phyloP scores from a whole-genome alignment of 1,140 invertebrate species.

The Drosophila cardini region DNA sequence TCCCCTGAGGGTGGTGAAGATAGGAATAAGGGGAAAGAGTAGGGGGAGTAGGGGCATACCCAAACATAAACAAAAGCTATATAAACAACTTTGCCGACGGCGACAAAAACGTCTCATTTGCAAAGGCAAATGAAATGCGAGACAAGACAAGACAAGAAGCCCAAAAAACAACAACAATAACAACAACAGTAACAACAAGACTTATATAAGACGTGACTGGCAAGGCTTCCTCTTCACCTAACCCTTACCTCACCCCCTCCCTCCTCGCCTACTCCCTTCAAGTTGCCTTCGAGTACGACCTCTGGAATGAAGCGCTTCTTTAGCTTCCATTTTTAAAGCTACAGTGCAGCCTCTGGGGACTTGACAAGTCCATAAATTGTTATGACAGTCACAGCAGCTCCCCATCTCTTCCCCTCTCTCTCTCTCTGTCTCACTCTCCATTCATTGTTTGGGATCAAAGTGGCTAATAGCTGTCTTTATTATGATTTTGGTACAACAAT shows the following conservation, averaged over 20 bases:
- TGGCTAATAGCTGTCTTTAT: constrained; percentile 16
- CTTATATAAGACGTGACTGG: constrained; percentile 62
- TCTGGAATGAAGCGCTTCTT: constrained; percentile 34
- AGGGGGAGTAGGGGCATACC: background rate
- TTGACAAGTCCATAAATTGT: constrained; percentile 68
- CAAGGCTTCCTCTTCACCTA: constrained; percentile 56
- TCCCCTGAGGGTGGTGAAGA: background rate
- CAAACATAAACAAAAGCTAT: constrained; percentile 50
- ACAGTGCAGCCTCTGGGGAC: constrained; percentile 21
- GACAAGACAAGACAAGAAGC: constrained; percentile 39
- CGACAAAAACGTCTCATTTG: constrained; percentile 47
- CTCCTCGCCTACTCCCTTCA: background rate
- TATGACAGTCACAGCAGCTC: constrained; percentile 59
- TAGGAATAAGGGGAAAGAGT: too few species aligned
- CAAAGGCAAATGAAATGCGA: constrained; percentile 64
- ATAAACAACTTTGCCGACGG: constrained; percentile 44
- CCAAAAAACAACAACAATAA: constrained; percentile 35
- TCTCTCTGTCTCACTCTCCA: background rate
- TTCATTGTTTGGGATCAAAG: background rate
- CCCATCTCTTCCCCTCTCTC: constrained; percentile 5
- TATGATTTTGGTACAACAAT: background rate
- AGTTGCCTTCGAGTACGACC: constrained; percentile 26
- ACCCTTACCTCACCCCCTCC: constrained; percentile 1
- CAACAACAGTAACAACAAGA: constrained; percentile 39
- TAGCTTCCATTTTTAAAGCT: constrained; percentile 10